Base-by-base conservation (phyloP, 2,797 vertebrate species). In the Hyperoplus lanceolatus region DNA sequence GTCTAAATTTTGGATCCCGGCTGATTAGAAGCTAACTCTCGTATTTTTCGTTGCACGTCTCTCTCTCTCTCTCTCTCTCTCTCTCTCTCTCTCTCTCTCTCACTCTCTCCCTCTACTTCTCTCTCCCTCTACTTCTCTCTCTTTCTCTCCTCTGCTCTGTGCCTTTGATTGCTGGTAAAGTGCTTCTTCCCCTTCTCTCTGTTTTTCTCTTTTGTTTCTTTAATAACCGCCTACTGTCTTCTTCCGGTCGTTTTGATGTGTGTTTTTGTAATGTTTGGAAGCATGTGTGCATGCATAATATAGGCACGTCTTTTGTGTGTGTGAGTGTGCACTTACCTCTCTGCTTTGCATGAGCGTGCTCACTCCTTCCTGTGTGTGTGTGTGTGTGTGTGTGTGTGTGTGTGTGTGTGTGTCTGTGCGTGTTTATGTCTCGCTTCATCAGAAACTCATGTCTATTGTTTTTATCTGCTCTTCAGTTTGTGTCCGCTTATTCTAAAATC, bases 21-120 rank as follows among this genome's bases (percentile, higher is more conserved):
- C 90, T 95, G 94, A 94, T 95, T 95, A 94, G 90, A 95, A 93
- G 91, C 92, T 88, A 92, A 90, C 86, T 87, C 87, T 87, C 69
- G 48, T 83, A n/a, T 53, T 16, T 41, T 39, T 41, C 15, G 16
- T 59, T 86, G 65, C 69, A 64, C 68, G 0, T 65, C 56, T 86
- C 55, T 73, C 42, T 77, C 46, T 64, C 29, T 36, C 53, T 62
- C 78, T 21, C n/a, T 65, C 58, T 69, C 57, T 79, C 69, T 79
- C 62, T 63, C 58, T 81, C 61, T 61, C 49, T 76, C 86, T 65
- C 64, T 83, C 57, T 50, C 36, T 80, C 66, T 87, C 77, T 81
- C 61, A n/a, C n/a, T 65, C 58, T 69, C 57, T 79, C 69, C 77
- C 62, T 63, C 58, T 81, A 61, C 59, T 46, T 76, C 86, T 65